Percentiles rank a stretch among this genome's conserved stretches.
These are phyloP conservation scores for Momotus momota DNA, from an alignment of 2,797 vertebrate genomes.

Conservation along the genomic window DNA sequence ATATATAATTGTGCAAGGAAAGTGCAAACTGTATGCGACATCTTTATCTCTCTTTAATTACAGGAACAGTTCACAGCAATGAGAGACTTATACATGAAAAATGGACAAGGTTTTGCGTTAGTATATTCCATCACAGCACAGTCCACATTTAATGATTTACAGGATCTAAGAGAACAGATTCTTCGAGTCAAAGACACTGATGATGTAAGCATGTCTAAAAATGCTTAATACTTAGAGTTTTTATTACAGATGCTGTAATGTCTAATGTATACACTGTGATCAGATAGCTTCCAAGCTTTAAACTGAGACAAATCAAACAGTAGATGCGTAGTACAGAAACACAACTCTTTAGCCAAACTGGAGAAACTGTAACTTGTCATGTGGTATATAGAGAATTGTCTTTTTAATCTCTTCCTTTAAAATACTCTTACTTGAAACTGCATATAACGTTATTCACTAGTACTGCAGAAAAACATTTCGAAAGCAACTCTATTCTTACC, in stretches of 20 bases:
- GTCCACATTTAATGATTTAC: constrained; percentile 96
- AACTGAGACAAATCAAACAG: not conserved
- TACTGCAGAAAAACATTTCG: not conserved
- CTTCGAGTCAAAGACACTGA: constrained; percentile 95
- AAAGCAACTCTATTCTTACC: not conserved
- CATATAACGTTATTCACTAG: not conserved
- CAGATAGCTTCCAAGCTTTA: not conserved
- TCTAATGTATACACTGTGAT: not conserved
- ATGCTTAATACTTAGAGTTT: not conserved
- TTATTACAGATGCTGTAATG: not conserved
- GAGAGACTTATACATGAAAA: constrained; percentile 97
- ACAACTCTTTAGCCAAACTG: not conserved
- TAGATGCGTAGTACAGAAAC: not conserved
- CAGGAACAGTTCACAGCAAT: constrained; percentile 97
- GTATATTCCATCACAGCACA: constrained; percentile 97
- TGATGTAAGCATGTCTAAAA: constrained; percentile 81
- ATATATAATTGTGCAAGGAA: not conserved
- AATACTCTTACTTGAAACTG: not conserved
- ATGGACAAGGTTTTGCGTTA: constrained; percentile 95
- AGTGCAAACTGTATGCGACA: not conserved
- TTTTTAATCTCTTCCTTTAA: not conserved
- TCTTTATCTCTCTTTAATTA: not conserved
- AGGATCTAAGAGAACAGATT: constrained; percentile 95
- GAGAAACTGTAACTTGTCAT: not conserved
- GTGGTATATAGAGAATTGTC: not conserved